Evolutionary conservation across 53 echinoderm and acorn worm genomes (phyloP), one percentile per base, ranked within the genome.

Genomic region (Echinarachnius parma): DNA sequence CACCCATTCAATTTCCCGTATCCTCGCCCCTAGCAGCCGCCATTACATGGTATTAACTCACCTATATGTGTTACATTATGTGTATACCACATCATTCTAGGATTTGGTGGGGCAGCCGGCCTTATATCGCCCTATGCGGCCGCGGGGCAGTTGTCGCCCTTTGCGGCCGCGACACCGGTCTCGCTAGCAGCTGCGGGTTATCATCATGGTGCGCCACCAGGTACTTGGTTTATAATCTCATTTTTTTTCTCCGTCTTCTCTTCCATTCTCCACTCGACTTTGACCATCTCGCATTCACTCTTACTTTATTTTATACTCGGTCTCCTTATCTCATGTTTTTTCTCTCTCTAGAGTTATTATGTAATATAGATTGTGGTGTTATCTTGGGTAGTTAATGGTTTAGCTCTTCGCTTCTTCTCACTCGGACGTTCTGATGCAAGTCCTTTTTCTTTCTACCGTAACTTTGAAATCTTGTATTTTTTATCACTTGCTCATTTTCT

Each of bases 171-270:
- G 26, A 68, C 76, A 75, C 81, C 87, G 28, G 87, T 77, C 56
- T 81, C 81, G 10, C 82, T 82, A 13, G 62, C 84, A 13, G 84
- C 84, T 18, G 87, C 87, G 45, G 87, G 87, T 10, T 68, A 59
- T 27, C 80, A 59, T 48, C 80, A 57, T 30, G 72, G 54, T 1
- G 72, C 72, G 9, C 29, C 48, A 48, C 59, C 80, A 80, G 80
- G 80, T 80, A 80, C 57, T 72, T 75, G 57, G 57, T 75, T 75
- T 57, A 21, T 36, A 34, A 11, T 25, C 27, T 57, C 42, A 31
- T 71, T 27, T 71, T 33, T 71, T 49, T 57, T 50, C 52, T 50
- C 52, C 52, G 4, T 50, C 18, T 50, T 50, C 52, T 50, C 20
- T 50, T 16, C 20, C 52, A 16, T 4, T 50, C 4, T 19, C 18